Evolutionary conservation across 1,140 invertebrate species (phyloP), one percentile per base, ranked within the genome.

Genomic region (Zaprionus taronus): DNA sequence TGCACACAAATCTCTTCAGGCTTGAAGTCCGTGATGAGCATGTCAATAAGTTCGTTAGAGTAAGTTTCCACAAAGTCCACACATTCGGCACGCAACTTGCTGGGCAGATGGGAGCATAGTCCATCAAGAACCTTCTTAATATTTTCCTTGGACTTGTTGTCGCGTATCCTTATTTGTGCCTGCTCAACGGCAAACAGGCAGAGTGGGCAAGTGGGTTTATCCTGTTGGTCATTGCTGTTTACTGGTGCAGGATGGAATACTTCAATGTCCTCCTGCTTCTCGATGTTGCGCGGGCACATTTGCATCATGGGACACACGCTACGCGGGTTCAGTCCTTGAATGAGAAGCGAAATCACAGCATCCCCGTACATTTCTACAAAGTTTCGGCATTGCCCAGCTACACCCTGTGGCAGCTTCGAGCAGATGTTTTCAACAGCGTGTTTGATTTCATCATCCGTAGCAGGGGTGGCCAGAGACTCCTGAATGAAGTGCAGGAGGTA

Each of bases 401-500:
- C 90, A 5, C 94, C 93, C 6, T 90, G 71, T 9, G 97, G 97
- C 49, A 98, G 78, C 72, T 94, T 93, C 17, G 93, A 91, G 87
- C 97, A 98, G 6, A 96, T 94, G 62, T 94, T 94, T 61, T 95
- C 94, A 2, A 98, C 94, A 1, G 94, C 92, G 9, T 94, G 77
- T 80, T 96, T 96, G 41, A 92, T 91, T 57, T 95, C 90, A 94
- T 95, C 96, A 93, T 96, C 96, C 22, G 94, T 96, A 26, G 93
- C 93, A 14, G 95, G 95, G 78, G 95, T 94, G 53, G 95, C 96
- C 51, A 98, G 93, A 11, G 94, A 93, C 68, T 96, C 94, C 91
- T 98, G 96, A 56, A 98, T 74, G 72, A 96, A 96, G 91, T 97
- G 96, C 53, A 98, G 91, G 82, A 97, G 94, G 93, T 97, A 97